Percentiles rank a stretch among this genome's conserved stretches.
phyloP scores from a whole-genome alignment of 1,140 invertebrate species.

The Meloidogyne floridensis region DNA sequence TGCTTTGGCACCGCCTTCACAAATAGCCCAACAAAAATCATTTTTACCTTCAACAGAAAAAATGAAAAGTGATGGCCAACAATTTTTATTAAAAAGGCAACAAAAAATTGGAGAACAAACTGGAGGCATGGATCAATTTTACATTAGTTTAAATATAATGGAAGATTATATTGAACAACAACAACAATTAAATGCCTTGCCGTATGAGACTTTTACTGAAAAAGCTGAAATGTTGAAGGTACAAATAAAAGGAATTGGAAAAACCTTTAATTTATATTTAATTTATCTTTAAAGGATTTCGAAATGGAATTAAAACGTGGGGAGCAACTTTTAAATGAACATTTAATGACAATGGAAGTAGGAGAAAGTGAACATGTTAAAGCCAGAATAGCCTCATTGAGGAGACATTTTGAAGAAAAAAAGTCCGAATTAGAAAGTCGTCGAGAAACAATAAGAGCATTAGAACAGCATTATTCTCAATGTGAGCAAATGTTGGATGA shows the following conservation, averaged over 20 bases:
- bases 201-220: slow-evolving; percentile 45
- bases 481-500: slow-evolving; percentile 40
- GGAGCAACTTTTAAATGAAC: slow-evolving; percentile 40
- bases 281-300: slow-evolving; percentile 23
- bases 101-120: slow-evolving; percentile 21
- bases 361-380: slow-evolving; percentile 48
- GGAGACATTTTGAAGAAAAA: slow-evolving; percentile 25
- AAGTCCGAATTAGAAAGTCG: slow-evolving; percentile 33
- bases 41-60: slow-evolving; percentile 14
- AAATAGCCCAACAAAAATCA: slow-evolving; percentile 7
- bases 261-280: not conserved
- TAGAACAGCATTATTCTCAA: slow-evolving; percentile 40
- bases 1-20: slow-evolving; percentile 10
- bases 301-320: slow-evolving; percentile 34
- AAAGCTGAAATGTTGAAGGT: slow-evolving; percentile 43
- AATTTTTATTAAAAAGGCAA: not conserved
- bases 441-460: slow-evolving; percentile 10
- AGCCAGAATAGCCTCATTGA: slow-evolving; percentile 26
- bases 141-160: slow-evolving; percentile 45
- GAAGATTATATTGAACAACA: slow-evolving; percentile 46
- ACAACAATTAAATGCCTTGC: slow-evolving; percentile 34
- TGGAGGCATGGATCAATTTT: slow-evolving; percentile 45
- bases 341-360: slow-evolving; percentile 56
- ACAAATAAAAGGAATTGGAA: not conserved
- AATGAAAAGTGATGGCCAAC: not conserved